Evolutionary conservation across 2,113 vertebrate genomes (phyloP).

Genomic region (human): DNA sequence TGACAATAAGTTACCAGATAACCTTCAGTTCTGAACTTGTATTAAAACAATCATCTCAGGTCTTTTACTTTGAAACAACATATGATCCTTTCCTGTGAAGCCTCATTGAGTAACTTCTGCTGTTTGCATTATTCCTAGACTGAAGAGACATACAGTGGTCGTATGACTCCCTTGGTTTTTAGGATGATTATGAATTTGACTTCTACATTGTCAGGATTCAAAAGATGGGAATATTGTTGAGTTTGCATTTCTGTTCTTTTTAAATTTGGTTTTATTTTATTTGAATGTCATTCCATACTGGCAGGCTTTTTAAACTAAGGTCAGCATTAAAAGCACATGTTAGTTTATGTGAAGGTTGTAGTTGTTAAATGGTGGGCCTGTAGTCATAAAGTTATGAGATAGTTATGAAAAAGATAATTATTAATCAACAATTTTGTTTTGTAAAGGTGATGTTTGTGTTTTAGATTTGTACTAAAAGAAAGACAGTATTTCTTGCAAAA

Average conservation of each 20-base stretch:
- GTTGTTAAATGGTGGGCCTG: not conserved
- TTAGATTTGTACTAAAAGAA: not conserved
- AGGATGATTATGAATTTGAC: not conserved
- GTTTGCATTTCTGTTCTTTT: not conserved
- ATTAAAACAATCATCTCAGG: not conserved
- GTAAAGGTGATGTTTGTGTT: not conserved
- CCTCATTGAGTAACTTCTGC: not conserved
- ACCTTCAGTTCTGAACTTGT: not conserved
- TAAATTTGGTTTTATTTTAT: not conserved
- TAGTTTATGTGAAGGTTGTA: not conserved
- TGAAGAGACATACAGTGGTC: not conserved
- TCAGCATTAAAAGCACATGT: not conserved
- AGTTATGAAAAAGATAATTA: not conserved
- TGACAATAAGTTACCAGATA: not conserved
- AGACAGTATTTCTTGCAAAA: not conserved
- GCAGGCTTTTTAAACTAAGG: not conserved
- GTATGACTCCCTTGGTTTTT: not conserved
- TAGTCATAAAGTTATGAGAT: not conserved
- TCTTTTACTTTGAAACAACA: not conserved
- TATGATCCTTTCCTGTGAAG: not conserved
- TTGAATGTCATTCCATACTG: not conserved
- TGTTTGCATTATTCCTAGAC: not conserved
- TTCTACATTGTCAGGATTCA: not conserved
- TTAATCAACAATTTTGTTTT: not conserved
- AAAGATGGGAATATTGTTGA: not conserved